Base-by-base conservation (phyloP, 2,888 invertebrate genomes). In the Ernsta delagoae region DNA sequence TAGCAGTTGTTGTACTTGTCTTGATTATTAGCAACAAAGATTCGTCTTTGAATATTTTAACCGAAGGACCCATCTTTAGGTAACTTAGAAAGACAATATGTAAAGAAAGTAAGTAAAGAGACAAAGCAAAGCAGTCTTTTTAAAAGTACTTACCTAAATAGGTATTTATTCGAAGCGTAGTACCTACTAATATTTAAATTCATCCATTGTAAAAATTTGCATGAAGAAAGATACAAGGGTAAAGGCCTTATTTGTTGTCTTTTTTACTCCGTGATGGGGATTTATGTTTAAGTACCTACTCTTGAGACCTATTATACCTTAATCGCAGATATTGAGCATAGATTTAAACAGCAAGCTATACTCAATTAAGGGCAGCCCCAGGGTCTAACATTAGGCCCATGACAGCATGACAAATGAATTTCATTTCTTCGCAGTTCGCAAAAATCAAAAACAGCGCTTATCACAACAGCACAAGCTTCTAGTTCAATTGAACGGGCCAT, bases 331-430 rank as follows among this genome's bases (percentile, higher is more conserved):
- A 65, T 65, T 48, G 65, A 45, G 36, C 39, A 50, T 39, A 65
- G 36, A 24, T 24, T 50, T 36, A 45, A 65, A 59, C n/a, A 34
- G 36, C 9, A 12, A 59, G 65, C 59, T 50, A 39, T 39, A 65
- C 45, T 57, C 59, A 68, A 68, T 68, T 68, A 68, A 62, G 62
- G 68, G 50, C 68, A 43, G 12, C 57, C 39, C 68, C 48, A 48
- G 31, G 36, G 60, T 16, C 57, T 59, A 59, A 67, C 36, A 61
- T 67, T 61, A 67, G 56, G 61, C 50, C 16, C 62, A 45, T 59
- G 68, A 62, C 68, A 62, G 48, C 5, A 48, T 62, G 62, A 68
- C 68, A 68, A 62, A 68, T 68, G 62, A 62, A 57, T 68, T 68
- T 68, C 62, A 62, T 68, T 68, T 48, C 48, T 50, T 50, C 45